Percentiles rank a stretch among this genome's conserved stretches.
Conservation (phyloP, 2,797 vertebrate species). For the Melanotaenia trifasciata region DNA sequence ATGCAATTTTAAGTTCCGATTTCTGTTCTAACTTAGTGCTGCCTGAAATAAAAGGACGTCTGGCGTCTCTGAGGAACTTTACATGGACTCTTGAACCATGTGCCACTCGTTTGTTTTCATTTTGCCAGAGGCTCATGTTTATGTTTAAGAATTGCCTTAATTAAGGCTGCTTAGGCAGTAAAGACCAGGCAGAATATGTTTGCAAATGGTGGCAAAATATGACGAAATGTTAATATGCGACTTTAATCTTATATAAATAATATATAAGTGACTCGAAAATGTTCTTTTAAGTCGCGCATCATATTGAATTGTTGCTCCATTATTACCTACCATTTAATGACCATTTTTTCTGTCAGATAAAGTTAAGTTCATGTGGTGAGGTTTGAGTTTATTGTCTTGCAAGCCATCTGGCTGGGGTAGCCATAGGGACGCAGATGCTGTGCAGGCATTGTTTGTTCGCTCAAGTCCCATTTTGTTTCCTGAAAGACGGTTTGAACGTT, state of each 20-base stretch:
- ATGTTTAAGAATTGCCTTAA: neutral
- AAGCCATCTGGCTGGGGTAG: conserved; percentile 76
- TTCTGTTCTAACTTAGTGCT: neutral
- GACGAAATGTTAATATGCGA: neutral
- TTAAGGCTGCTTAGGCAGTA: neutral
- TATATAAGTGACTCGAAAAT: neutral
- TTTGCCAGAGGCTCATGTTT: conserved; percentile 35
- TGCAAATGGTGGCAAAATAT: neutral
- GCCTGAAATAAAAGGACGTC: neutral
- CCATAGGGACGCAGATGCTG: conserved; percentile 81
- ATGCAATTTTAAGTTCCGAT: neutral
- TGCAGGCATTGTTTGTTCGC: conserved; percentile 79
- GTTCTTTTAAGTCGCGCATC: neutral
- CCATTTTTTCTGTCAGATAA: conserved; percentile 36
- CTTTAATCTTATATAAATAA: too few species aligned
- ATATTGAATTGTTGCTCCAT: neutral
- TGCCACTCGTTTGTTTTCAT: conserved; percentile 76
- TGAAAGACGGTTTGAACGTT: conserved; percentile 26
- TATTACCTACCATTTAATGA: neutral
- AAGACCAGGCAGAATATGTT: neutral
- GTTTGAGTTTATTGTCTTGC: conserved; percentile 78
- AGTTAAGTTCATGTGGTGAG: conserved; percentile 75
- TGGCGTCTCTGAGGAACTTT: conserved; percentile 21
- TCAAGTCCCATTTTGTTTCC: conserved; percentile 51
- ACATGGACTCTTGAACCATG: conserved; percentile 53